A percentile compares a stretch with the other conserved stretches of the same genome.
Evolutionary conservation across 2,888 invertebrate genomes (phyloP).

Genomic region (Megaustenia siamemsis): DNA sequence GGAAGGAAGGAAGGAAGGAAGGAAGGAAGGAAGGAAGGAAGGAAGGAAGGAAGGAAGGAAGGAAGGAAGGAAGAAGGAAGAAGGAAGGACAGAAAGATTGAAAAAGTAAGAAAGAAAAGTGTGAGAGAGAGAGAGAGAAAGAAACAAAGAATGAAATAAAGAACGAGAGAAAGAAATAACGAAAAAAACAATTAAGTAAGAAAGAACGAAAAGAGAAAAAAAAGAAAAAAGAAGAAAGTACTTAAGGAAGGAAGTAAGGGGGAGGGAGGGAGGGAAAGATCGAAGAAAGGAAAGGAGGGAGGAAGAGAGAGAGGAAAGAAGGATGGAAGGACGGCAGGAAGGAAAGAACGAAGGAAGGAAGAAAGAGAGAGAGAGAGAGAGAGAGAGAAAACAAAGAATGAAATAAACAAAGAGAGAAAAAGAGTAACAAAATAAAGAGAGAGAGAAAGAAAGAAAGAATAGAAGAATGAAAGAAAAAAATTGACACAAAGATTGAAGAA

Average conservation of each 20-base stretch:
- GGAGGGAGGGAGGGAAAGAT: not conserved
- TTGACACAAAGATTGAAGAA: too few relatives aligned
- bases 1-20: not conserved
- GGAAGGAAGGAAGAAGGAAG: slow-evolving; percentile 4
- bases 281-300: not conserved
- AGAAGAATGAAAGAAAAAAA: too few relatives aligned
- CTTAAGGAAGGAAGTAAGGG: not conserved
- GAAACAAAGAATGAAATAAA: not conserved
- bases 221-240: not conserved
- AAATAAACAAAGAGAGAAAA: too few relatives aligned
- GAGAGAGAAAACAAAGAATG: not conserved
- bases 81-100: not conserved
- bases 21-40: not conserved
- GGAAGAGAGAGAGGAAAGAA: not conserved
- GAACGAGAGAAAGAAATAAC: not conserved
- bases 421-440: too few relatives aligned
- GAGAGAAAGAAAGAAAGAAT: too few relatives aligned
- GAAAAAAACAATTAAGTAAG: not conserved
- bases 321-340: not conserved
- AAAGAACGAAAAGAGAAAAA: not conserved
- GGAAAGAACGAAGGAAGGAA: not conserved
- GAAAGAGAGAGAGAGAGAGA: not conserved
- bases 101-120: not conserved
- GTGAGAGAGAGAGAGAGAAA: not conserved
- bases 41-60: not conserved